Evolutionary conservation across 2,113 vertebrate genomes (phyloP), one percentile per base, ranked within the genome.

Genomic region (Hepsetus odoe): DNA sequence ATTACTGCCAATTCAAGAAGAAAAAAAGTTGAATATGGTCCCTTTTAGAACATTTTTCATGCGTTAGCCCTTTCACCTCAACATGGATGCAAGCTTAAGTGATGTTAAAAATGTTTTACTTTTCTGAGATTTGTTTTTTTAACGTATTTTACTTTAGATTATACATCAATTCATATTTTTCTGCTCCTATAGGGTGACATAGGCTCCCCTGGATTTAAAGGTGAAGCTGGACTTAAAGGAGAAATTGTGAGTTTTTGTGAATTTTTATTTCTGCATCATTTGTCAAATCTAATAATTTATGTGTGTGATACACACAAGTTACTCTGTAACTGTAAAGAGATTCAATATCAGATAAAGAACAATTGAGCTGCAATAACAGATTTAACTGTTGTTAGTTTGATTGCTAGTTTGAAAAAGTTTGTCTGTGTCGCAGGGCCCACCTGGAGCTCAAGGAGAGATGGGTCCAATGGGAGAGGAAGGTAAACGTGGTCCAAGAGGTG

Each of bases 391-490:
- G 44, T 6, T 4, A 3, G 49, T 16, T 59, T 24, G 26, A 8
- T 26, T 1, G 18, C 4, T 59, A 24, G 56, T 33, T 59, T 46
- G 11, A 58, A 46, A 2, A 61, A 26, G 49, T 24, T 35, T 46
- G 20, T 56, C 0, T 77, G 28, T 71, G 4, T 79, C 20, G 76
- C 67, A 99, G 98, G 98, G 98, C 5, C 92, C 95, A 74, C 93
- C 93, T 59, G 98, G 98, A 72, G 26, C 87, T 76, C 98, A 96
- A 33, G 98, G 98, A 74, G 83, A 93, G 18, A 84, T 96, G 49
- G 98, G 98, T 20, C 95, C 95, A 14, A 73, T 95, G 67, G 98
- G 98, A 84, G 98, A 99, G 87, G 98, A 99, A 82, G 98, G 98
- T 0, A 99, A 98, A 86, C 92, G 98, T 85, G 98, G 98, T 72